Conservation (phyloP, 1,140 invertebrate genomes). For the Drosophila sproati region DNA sequence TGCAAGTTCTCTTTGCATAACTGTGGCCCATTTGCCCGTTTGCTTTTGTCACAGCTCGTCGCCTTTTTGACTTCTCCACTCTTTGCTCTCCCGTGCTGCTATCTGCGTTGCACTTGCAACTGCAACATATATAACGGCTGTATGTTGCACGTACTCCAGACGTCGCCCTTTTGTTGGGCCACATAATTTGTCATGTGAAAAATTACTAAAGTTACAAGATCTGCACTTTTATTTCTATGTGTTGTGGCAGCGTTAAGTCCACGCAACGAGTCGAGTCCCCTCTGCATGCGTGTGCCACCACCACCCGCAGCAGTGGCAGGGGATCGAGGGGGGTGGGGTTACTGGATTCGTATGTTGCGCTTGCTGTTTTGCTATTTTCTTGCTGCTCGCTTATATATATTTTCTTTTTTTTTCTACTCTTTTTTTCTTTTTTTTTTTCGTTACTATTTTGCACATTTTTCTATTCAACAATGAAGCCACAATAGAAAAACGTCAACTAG, state of each 20-base stretch:
- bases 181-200: constrained; percentile 84
- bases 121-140: not conserved
- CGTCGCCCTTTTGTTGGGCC: constrained; percentile 67
- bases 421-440: constrained; percentile 53
- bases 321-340: not conserved
- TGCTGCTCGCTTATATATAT: constrained; percentile 40
- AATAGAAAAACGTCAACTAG: constrained; percentile 81
- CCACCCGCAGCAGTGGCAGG: constrained; percentile 14
- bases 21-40: constrained; percentile 40
- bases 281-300: constrained; percentile 56
- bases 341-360: constrained; percentile 11
- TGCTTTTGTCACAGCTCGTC: constrained; percentile 58
- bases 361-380: constrained; percentile 77
- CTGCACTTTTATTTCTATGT: constrained; percentile 82
- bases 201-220: constrained; percentile 84
- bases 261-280: constrained; percentile 56
- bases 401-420: constrained; percentile 35
- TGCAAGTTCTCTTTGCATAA: constrained; percentile 32
- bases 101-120: not conserved
- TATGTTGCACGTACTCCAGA: constrained; percentile 33
- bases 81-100: not conserved
- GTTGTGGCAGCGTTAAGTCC: constrained; percentile 66
- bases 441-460: constrained; percentile 83
- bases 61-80: constrained; percentile 33
- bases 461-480: constrained; percentile 84